Percentiles rank a stretch among this genome's conserved stretches.
These are phyloP conservation scores for Lysandra bellargus DNA, from an alignment of 2,888 invertebrate genomes.

Conservation along the genomic window DNA sequence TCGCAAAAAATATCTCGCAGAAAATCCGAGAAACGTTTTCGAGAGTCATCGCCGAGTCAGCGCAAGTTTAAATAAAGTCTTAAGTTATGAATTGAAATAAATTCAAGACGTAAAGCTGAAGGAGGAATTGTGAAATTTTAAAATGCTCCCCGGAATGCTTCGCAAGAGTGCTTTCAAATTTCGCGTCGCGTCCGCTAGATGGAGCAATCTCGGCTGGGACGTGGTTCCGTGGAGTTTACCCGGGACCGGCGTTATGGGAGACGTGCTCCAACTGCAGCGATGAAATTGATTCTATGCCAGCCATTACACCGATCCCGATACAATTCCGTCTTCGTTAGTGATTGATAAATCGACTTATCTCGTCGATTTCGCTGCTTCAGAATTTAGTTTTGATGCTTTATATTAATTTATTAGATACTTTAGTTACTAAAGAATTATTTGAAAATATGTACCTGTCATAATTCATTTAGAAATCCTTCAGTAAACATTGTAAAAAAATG, in stretches of 20 bases:
- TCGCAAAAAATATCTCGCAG: background rate
- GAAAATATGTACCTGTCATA: too few species aligned
- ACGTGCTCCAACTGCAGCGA: conserved; percentile 58
- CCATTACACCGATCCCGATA: conserved; percentile 20
- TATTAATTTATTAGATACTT: background rate
- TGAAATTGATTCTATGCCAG: conserved; percentile 44
- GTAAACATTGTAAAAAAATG: too few species aligned
- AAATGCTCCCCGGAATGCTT: conserved; percentile 42
- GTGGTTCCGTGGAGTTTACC: conserved; percentile 55
- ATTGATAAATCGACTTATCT: background rate
- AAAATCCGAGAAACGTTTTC: conserved; percentile 26
- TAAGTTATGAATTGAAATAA: conserved; percentile 35
- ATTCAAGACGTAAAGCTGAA: conserved; percentile 28
- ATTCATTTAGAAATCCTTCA: too few species aligned
- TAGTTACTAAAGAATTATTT: background rate
- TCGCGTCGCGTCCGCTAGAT: conserved; percentile 54
- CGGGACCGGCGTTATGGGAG: conserved; percentile 52
- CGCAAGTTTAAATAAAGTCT: conserved; percentile 29
- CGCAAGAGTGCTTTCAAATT: conserved; percentile 43
- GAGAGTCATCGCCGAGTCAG: conserved; percentile 21
- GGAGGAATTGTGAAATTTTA: conserved; percentile 44
- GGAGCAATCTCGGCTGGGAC: conserved; percentile 61
- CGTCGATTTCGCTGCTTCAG: background rate
- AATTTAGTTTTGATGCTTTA: background rate
- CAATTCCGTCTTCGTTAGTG: conserved; percentile 10